Percentiles rank a stretch among this genome's conserved stretches.
Conservation (phyloP, 2,113 vertebrate species). For the Hypomesus transpacificus region DNA sequence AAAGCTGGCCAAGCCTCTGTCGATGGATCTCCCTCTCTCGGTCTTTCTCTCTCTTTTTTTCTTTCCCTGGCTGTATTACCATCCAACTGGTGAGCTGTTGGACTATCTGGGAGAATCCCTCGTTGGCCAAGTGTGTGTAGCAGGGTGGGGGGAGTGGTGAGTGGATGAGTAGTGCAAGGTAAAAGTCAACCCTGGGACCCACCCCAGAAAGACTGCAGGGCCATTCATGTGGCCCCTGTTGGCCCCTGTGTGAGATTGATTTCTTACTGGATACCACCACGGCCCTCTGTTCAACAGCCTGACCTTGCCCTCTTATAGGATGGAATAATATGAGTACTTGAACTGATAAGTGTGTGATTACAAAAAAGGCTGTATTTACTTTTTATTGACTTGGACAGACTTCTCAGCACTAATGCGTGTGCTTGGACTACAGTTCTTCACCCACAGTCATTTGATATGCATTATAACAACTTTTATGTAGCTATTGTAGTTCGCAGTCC, state of each 20-base stretch:
- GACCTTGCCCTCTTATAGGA: no score
- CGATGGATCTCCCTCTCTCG: slow-evolving; percentile 2
- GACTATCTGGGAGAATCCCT: slow-evolving; percentile 43
- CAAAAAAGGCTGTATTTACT: no score
- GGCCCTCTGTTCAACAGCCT: no score
- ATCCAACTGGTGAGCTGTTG: slow-evolving; percentile 35
- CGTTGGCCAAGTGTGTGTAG: slow-evolving; percentile 50
- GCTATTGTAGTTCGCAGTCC: slow-evolving; percentile 1
- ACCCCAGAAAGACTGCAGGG: slow-evolving; percentile 31
- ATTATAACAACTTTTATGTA: slow-evolving; percentile 22
- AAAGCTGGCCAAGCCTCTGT: slow-evolving; percentile 31
- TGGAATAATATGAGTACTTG: no score
- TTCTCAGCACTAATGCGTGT: background rate
- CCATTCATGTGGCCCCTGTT: slow-evolving; percentile 8
- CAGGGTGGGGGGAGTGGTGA: slow-evolving; percentile 44
- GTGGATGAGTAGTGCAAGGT: slow-evolving; percentile 35
- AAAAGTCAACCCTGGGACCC: slow-evolving; percentile 32
- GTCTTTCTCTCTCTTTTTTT: no score
- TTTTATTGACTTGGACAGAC: no score
- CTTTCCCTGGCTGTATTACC: slow-evolving; percentile 43
- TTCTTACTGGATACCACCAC: background rate
- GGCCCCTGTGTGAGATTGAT: slow-evolving; percentile 17
- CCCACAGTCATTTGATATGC: slow-evolving; percentile 17
- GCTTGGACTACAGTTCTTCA: background rate
- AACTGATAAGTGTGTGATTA: no score